phyloP scores from a whole-genome alignment of 2,888 invertebrate genomes.

The Parnassius apollo region DNA sequence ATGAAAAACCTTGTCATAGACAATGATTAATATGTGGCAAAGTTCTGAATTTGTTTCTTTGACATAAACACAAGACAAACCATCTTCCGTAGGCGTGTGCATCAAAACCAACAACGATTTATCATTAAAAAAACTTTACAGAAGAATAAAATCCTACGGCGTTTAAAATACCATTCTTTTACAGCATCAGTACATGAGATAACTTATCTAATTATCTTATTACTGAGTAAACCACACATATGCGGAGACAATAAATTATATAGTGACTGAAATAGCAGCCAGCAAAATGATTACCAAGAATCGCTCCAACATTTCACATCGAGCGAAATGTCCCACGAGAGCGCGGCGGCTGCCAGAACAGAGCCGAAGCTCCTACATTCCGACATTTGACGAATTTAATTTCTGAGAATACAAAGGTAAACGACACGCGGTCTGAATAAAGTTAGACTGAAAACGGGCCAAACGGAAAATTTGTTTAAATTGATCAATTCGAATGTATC shows the following conservation, averaged over 20 bases:
- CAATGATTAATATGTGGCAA: too few relatives aligned
- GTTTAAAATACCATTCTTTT: background rate
- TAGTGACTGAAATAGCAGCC: background rate
- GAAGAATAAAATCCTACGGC: background rate
- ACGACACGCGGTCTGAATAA: slow-evolving; percentile 40
- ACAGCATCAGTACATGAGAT: background rate
- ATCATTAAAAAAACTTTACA: background rate
- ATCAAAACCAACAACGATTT: background rate
- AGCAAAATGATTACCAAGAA: background rate
- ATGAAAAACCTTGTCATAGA: too few relatives aligned
- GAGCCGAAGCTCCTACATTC: slow-evolving; percentile 33
- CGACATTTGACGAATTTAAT: slow-evolving; percentile 44
- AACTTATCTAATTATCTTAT: background rate
- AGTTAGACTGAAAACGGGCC: slow-evolving; percentile 1
- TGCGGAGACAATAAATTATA: background rate
- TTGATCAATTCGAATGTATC: background rate
- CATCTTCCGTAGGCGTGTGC: too few relatives aligned
- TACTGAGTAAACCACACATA: background rate
- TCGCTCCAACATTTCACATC: background rate
- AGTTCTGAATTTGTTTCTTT: too few relatives aligned
- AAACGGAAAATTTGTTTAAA: background rate
- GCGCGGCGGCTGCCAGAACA: slow-evolving; percentile 44
- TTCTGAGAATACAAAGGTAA: slow-evolving; percentile 53
- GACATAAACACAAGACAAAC: too few relatives aligned
- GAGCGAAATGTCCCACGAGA: slow-evolving; percentile 1